These are phyloP conservation scores for Helleia helle DNA, from an alignment of 2,888 invertebrate genomes.

Conservation along the genomic window DNA sequence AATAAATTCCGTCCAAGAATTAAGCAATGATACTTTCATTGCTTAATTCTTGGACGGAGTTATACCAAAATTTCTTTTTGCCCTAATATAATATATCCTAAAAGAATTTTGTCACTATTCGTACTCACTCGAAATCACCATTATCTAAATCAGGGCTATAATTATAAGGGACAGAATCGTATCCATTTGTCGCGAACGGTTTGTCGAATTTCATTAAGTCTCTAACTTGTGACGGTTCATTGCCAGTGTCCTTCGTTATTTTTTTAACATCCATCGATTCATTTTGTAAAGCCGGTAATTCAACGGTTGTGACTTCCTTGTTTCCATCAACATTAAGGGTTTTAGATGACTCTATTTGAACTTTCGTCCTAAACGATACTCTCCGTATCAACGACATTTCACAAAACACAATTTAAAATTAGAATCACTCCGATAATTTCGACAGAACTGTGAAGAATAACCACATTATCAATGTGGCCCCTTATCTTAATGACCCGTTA, in stretches of 20 bases:
- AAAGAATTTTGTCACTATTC: background rate
- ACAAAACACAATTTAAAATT: slow-evolving; percentile 10
- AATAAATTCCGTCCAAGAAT: too few species aligned
- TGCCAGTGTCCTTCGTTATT: slow-evolving; percentile 10
- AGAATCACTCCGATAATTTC: background rate
- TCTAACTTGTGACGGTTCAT: slow-evolving; percentile 13
- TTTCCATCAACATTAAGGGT: slow-evolving; percentile 12
- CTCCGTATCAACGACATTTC: slow-evolving; percentile 32
- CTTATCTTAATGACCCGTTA: slow-evolving; percentile 5
- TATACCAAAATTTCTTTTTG: too few species aligned
- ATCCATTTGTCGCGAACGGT: background rate
- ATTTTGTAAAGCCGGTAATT: slow-evolving; percentile 15
- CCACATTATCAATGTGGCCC: background rate
- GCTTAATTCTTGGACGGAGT: too few species aligned
- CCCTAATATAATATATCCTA: background rate
- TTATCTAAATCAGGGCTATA: background rate
- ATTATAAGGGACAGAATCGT: background rate
- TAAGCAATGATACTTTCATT: too few species aligned
- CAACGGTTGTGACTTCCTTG: slow-evolving; percentile 15
- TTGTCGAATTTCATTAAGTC: slow-evolving; percentile 6
- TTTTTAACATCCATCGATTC: slow-evolving; percentile 14
- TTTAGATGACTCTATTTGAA: slow-evolving; percentile 10
- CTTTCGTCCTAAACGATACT: slow-evolving; percentile 27
- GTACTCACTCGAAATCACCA: slow-evolving; percentile 2
- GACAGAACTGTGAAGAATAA: slow-evolving; percentile 1